Evolutionary conservation across 2,797 vertebrate genomes (phyloP), one percentile per base, ranked within the genome.

Genomic region (Anguilla marmorata): DNA sequence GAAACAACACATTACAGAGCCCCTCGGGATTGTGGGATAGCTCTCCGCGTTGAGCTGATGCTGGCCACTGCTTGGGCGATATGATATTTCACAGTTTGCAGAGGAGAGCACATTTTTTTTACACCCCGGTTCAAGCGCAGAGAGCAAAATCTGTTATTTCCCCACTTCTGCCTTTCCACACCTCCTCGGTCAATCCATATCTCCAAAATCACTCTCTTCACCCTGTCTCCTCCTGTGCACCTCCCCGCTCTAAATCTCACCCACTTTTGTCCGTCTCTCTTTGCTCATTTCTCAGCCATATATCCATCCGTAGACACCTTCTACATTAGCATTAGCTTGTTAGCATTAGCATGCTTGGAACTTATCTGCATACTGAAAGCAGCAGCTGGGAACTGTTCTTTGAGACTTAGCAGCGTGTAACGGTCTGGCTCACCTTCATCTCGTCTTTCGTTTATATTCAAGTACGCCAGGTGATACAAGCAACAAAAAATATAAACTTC

Each of bases 21-120:
- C 96, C 95, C 94, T 87, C 52, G 94, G 95, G 96, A 96, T 95
- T 94, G 93, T 96, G 95, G 95, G 95, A 95, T 95, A 95, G 94
- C 92, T 92, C 94, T 94, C 94, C 92, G 94, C 94, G 92, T 93
- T 93, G 93, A 95, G 93, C 91, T 83, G 90, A 94, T 72, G 87
- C 89, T 66, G 87, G 87, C 86, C 76, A 82, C 86, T 90, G 82
- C 88, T 91, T 79, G 37, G 84, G 85, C n/a, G 56, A 58, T 56
- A 24, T 41, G 27, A 63, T 82, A 30, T 33, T 48, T 74, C 63
- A 69, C 85, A 82, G 54, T 54, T 79, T 52, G 30, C 54, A 37
- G 72, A 74, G 58, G 72, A 63, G 27, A 74, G 52, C 45, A 27
- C 85, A 9, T 66, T 82, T 24, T n/a, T 88, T 85, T 21, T 48